Evolutionary conservation across 2,797 vertebrate genomes (phyloP), one percentile per base, ranked within the genome.

Genomic region (Poecilia gillii): DNA sequence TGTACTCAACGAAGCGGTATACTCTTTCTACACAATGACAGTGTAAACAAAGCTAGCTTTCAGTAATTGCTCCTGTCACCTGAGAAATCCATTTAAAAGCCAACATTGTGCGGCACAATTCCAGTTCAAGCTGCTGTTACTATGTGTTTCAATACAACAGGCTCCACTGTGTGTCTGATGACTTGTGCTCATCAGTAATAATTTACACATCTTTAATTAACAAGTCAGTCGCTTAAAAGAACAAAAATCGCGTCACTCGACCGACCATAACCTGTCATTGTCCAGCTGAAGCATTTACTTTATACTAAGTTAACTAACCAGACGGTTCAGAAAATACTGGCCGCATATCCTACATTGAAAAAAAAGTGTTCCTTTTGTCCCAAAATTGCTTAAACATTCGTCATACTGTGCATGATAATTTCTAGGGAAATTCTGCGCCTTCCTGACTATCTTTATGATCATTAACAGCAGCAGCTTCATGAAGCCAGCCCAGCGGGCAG

Each of bases 31-130:
- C 76, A 25, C 75, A 18, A 71, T 87, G 79, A 72, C 74, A 85
- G 83, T 79, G 84, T 92, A 92, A 92, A 91, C 91, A 91, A 81
- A 68, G 84, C 79, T 86, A 87, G 85, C 85, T 57, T 59, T 77
- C 80, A 82, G 25, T 79, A 64, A 84, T 59, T 75, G 57, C 85
- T 84, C 6, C 85, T 89, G 87, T 87, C 89, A 88, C 55, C 79
- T 76, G 5, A 74, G 33, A 81, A 49, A 28, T 76, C 53, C 25
- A 39, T 45, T 28, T 41, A 43, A 16, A 46, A 45, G 66, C 39
- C n/a, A 25, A 43, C 39, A 70, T 12, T 12, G 18, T 4, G 79
- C 45, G 43, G 57, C 6, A 11, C 64, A 45, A 25, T 28, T 41
- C 31, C 73, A 77, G 8, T 49, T 39, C 13, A 12, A 25, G 23